Evolutionary conservation across 1,140 invertebrate species (phyloP).

Genomic region (Campoletis sonorensis): DNA sequence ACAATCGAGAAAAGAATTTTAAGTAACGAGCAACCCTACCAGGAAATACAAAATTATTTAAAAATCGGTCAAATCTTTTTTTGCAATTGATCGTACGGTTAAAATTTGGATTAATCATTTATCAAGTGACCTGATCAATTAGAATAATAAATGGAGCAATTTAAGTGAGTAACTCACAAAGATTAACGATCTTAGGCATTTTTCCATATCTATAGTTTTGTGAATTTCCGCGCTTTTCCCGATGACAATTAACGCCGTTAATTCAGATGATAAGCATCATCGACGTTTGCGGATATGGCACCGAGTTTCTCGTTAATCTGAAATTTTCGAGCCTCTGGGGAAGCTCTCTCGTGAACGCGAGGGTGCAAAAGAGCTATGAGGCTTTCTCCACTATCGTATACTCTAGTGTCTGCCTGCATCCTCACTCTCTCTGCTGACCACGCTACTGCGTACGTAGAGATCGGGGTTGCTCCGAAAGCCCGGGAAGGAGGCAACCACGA

Average conservation of each 20-base stretch:
- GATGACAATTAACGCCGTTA: constrained; percentile 30
- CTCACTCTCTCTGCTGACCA: neutral
- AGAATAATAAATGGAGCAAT: too few species aligned
- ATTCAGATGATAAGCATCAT: constrained; percentile 34
- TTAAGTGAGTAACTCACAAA: too few species aligned
- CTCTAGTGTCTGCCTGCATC: neutral
- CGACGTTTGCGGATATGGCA: constrained; percentile 25
- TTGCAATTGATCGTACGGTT: too few species aligned
- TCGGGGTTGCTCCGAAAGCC: neutral
- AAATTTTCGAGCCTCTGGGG: constrained; percentile 19
- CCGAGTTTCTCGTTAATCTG: constrained; percentile 32
- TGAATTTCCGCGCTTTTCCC: neutral
- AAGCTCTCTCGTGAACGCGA: neutral
- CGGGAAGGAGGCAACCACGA: neutral
- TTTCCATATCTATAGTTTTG: too few species aligned
- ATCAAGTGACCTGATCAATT: too few species aligned
- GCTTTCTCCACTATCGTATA: neutral
- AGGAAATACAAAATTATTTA: too few species aligned
- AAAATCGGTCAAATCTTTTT: too few species aligned
- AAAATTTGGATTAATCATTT: too few species aligned
- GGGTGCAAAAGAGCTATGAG: constrained; percentile 14
- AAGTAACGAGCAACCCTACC: too few species aligned
- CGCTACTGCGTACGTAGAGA: neutral
- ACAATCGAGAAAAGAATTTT: too few species aligned
- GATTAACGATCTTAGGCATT: too few species aligned